Evolutionary conservation across 2,888 invertebrate genomes (phyloP), one percentile per base, ranked within the genome.

Genomic region (Plebejus argus): DNA sequence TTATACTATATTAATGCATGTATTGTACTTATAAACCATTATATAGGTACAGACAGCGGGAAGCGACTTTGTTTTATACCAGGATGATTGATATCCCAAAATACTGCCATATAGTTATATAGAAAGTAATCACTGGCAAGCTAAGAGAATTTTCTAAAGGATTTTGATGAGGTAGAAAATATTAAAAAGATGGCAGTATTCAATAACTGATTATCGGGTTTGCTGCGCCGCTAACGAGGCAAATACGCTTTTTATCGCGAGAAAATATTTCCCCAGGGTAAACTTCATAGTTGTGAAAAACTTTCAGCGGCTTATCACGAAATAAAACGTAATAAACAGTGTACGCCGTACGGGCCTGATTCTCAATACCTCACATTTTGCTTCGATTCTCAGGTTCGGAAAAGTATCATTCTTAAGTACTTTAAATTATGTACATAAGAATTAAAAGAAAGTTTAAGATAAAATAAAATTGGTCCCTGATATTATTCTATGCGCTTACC

Each of bases 221-320:
- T 66, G 66, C 28, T 28, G 15, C 28, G 6, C 28, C 18, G 66
- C 15, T 33, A 66, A 66, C 66, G 66, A 66, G 66, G 7, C 66
- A 15, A 33, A 28, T 5, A 28, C 15, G 66, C 15, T 66, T 66
- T 18, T 33, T 66, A 66, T 66, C 28, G 12, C 28, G 18, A 33
- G 28, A 66, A 66, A 66, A 66, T 66, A 66, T 66, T 66, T 33
- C 18, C 66, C 66, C 33, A 33, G 18, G 28, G 28, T 6, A 28
- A 66, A 66, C 28, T 33, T 33, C 7, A 33, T 33, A 33, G 66
- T 66, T 33, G 23, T 61, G 61, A 23, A 61, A 23, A 61, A 23
- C 61, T 61, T 66, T 28, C 66, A 5, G 18, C 66, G 66, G 66
- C 66, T 66, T 66, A 66, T 66, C 66, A 33, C 66, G 28, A 66